Evolutionary conservation across 1,140 invertebrate species (phyloP), one percentile per base, ranked within the genome.

Genomic region (Ceratosolen fusciceps): DNA sequence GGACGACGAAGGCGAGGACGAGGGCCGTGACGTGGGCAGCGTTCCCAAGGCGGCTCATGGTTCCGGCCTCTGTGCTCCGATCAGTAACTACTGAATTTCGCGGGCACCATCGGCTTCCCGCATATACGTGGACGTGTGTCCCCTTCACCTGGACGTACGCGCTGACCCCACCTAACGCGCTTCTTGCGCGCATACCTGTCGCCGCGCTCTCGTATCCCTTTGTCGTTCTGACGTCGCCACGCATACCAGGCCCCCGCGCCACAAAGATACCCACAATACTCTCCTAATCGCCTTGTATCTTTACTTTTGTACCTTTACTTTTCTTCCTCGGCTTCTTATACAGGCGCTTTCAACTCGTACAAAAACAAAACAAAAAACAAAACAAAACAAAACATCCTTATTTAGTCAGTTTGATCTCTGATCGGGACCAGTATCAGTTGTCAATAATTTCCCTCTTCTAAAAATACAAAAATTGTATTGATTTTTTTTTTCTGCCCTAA

Each of bases 61-160:
- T 70, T 83, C 85, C 85, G 84, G 85, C 85, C 85, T 83, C 85
- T 81, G 82, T 84, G 85, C 84, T 84, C 83, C 83, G 79, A 83
- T 82, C 86, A 86, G 84, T 87, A 85, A 88, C 87, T 89, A 89
- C 87, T 88, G 87, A 89, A 85, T 84, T 88, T 84, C 78, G 82
- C 83, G 82, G 78, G 82, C 52, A 80, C 71, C 82, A 80, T 72
- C 81, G 77, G 78, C 82, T 80, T 82, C 67, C 68, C 79, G 79
- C 62, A 80, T 49, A 47, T 34, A 49, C 14, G 16, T 29, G 54
- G 21, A 19, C 74, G 80, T 71, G 70, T 76, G 65, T 79, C 84
- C 84, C 83, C 85, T 85, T 84, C 85, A 84, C 85, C 81, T 77
- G 80, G 81, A 82, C 79, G 60, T 29, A 29, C 72, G 79, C 81